Conservation (phyloP, 2,888 invertebrate genomes). For the Drosophila anomalata region DNA sequence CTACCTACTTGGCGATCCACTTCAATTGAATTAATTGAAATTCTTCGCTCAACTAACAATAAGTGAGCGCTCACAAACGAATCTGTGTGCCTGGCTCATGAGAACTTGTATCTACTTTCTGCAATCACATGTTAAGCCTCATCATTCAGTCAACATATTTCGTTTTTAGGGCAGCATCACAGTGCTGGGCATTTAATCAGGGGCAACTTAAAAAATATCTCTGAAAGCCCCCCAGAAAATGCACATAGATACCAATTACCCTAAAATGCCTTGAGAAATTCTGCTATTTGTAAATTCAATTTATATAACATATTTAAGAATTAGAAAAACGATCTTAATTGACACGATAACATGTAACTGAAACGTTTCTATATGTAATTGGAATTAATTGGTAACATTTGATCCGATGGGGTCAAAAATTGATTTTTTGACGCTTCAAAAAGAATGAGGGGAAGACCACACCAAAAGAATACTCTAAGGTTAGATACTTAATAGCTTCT, state of each 20-base stretch:
- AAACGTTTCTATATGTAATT: conserved; percentile 6
- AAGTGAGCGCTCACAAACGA: conserved; percentile 41
- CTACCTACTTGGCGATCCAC: conserved; percentile 61
- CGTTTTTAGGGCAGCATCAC: conserved; percentile 29
- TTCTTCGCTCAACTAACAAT: conserved; percentile 67
- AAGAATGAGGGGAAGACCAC: neutral
- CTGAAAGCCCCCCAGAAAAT: neutral
- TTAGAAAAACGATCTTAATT: neutral
- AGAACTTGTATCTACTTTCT: conserved; percentile 23
- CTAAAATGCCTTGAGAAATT: neutral
- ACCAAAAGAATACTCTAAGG: too few species aligned
- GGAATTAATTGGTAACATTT: conserved; percentile 1
- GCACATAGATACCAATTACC: neutral
- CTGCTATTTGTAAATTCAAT: neutral
- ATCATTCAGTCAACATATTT: conserved; percentile 12
- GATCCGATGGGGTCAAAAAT: neutral
- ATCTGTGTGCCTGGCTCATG: conserved; percentile 25
- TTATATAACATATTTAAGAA: neutral
- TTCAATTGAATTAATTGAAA: conserved; percentile 83
- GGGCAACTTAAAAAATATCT: neutral
- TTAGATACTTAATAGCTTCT: neutral
- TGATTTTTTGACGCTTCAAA: conserved; percentile 7
- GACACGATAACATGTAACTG: neutral
- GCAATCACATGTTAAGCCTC: conserved; percentile 36
- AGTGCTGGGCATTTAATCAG: conserved; percentile 5